These are phyloP conservation scores for Stylophora pistillata DNA, from an alignment of 64 coral and sea anemone species.

Conservation along the genomic window DNA sequence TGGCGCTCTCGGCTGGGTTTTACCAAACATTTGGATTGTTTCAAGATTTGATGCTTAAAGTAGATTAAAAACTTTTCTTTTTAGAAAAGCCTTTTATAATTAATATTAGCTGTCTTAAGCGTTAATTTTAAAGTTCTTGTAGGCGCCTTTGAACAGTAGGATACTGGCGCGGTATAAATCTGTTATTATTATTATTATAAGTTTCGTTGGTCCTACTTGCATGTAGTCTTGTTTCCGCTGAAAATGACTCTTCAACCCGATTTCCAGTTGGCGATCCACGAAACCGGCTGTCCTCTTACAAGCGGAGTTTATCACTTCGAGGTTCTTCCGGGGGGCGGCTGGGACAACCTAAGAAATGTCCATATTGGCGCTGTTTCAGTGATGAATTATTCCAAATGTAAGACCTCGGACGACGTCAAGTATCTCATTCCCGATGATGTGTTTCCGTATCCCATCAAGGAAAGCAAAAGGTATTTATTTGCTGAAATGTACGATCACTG, in stretches of 20 bases:
- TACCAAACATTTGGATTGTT: not conserved
- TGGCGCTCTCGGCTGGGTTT: not conserved
- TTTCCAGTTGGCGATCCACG: slow-evolving; percentile 70
- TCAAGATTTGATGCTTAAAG: too few relatives aligned
- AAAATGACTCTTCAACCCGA: not conserved
- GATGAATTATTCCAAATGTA: slow-evolving; percentile 82
- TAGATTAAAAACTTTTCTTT: too few relatives aligned
- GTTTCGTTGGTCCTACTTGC: not conserved
- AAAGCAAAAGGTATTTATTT: slow-evolving; percentile 65
- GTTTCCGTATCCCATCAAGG: slow-evolving; percentile 62
- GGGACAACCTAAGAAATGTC: slow-evolving; percentile 89
- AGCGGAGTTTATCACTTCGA: slow-evolving; percentile 58
- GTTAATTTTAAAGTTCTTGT: too few relatives aligned
- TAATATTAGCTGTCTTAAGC: too few relatives aligned
- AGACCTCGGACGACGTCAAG: slow-evolving; percentile 78
- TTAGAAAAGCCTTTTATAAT: too few relatives aligned
- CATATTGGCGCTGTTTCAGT: slow-evolving; percentile 76
- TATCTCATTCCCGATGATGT: slow-evolving; percentile 78
- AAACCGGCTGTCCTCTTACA: slow-evolving; percentile 55
- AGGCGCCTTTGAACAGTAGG: too few relatives aligned
- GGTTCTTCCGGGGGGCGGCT: slow-evolving; percentile 80
- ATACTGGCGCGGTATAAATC: too few relatives aligned
- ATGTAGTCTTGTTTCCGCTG: not conserved
- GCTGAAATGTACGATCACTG: slow-evolving; percentile 85
- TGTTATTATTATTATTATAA: too few relatives aligned